Evolutionary conservation across 2,113 vertebrate species (phyloP), one percentile per base, ranked within the genome.

Genomic region (Seriola rivoliana): DNA sequence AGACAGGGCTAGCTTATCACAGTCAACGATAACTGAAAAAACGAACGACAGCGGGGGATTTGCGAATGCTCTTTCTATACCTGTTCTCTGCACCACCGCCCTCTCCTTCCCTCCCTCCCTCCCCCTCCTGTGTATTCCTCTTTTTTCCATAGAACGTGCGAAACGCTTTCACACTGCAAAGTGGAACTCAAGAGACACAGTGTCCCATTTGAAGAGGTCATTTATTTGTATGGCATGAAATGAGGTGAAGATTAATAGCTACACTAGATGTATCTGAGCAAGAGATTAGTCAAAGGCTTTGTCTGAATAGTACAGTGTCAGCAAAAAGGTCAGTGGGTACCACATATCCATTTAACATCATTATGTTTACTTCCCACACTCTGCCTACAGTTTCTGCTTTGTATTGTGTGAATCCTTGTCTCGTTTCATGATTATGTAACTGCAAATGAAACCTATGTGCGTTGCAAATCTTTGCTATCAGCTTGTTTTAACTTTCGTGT

Each of bases 1-100:
- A 95, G 93, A 90, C 84, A 21, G 80, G 84, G 85, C 83, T 78
- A 88, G 92, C 93, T 95, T 96, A 94, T 95, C 94, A 76, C 71
- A 71, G 88, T 79, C 91, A 81, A 78, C 58, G 89, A 89, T 94
- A 92, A 93, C 88, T 68, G 87, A 84, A 80, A 81, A 89, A 93
- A 90, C 67, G 78, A 93, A 93, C 71, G 77, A 92, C 89, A 69
- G 87, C n/a, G 13, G 87, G 87, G 91, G 92, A 93, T 93, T 95
- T 94, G 86, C 25, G 71, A 86, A 87, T 81, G 55, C 83, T 79
- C 84, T 81, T 82, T 89, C 81, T 87, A 14, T 85, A 92, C 85
- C 90, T 85, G 66, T 73, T 84, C 65, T 36, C 42, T 36, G 4
- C 36, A 46, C 29, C 44, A 58, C 11, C 19, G 4, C 44, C 17